Evolutionary conservation across 1,140 invertebrate species (phyloP), one percentile per base, ranked within the genome.

Genomic region (Nomia melanderi): DNA sequence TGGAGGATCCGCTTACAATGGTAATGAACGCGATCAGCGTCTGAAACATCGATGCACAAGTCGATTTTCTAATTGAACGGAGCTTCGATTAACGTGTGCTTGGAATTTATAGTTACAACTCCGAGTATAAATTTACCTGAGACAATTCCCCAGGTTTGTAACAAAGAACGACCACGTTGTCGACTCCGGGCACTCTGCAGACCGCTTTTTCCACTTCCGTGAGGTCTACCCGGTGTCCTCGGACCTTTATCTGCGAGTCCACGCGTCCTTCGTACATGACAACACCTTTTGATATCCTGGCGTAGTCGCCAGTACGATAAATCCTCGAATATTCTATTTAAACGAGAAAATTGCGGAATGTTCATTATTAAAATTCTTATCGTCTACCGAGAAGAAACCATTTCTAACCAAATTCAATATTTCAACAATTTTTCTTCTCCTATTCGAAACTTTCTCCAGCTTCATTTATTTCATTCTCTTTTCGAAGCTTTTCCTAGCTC

Each of bases 211-310:
- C 96, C 9, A 98, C 95, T 93, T 98, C 97, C 0, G 94, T 93
- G n/a, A 98, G 90, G 84, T 98, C 97, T 0, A 98, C 96, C 27
- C 97, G 91, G 85, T 98, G 96, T 17, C 97, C 97, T 69, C 97
- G 91, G 14, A 98, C 95, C 92, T 98, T 98, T 0, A 98, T 94
- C 90, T 98, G 97, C 0, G 96, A 96, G 90, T 98, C 97, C 0
- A 95, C 95, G 50, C 97, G 93, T 0, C 97, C 97, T 85, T 97
- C 96, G 85, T 96, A 98, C 54, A 96, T 85, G 36, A 97, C 86
- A 23, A 93, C 91, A 1, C 94, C 95, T 66, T 96, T 96, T n/a
- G 95, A 92, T 9, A 97, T 92, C 20, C 94, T 93, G 0, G 96
- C 97, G 85, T 95, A 98, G 88, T 98, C 97, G 0, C 97, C 97